Base-by-base conservation (phyloP, 1,140 invertebrate species). In the Drosophila navojoa region DNA sequence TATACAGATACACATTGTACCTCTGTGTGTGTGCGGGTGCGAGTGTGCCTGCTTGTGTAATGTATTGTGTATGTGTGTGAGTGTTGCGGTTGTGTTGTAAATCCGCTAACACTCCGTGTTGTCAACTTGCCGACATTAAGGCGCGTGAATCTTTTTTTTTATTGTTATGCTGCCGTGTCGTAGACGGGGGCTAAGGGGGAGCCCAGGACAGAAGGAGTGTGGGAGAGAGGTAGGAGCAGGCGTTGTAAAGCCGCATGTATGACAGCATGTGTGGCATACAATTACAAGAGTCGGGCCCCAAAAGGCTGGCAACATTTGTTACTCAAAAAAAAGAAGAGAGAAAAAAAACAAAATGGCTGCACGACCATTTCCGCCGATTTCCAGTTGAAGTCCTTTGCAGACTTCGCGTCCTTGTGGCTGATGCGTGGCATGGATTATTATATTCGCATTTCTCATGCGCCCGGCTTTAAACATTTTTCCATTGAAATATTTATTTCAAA, bases 371-470 rank as follows among this genome's bases (percentile, higher is more conserved):
- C 81, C 59, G 71, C 67, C 62, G 64, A 84, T 86, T 86, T 87
- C 76, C 82, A 77, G 79, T 79, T 89, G 76, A 86, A 55, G 59
- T 70, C 71, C 19, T 52, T 13, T 10, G 4, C 60, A 22, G 16
- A n/a, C 61, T 72, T 45, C 63, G 67, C 63, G 44, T 19, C 15
- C 63, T 53, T 32, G 57, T 52, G 64, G 75, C 57, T 71, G 53
- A 47, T 68, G 76, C 71, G 70, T 76, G 81, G 64, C 68, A 62
- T 81, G 82, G 84, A 86, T 86, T 86, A 86, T 86, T 86, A 86
- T 86, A 87, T 86, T 82, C 82, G 76, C 82, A 76, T 86, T 86
- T 86, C 79, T 86, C 82, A 86, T 71, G 73, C 74, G 77, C 81
- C 74, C 74, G 77, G 76, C 80, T 84, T 85, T 77, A 72, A 80